These are phyloP conservation scores for Drosophila incognita DNA, from an alignment of 2,888 invertebrate genomes.

Conservation along the genomic window DNA sequence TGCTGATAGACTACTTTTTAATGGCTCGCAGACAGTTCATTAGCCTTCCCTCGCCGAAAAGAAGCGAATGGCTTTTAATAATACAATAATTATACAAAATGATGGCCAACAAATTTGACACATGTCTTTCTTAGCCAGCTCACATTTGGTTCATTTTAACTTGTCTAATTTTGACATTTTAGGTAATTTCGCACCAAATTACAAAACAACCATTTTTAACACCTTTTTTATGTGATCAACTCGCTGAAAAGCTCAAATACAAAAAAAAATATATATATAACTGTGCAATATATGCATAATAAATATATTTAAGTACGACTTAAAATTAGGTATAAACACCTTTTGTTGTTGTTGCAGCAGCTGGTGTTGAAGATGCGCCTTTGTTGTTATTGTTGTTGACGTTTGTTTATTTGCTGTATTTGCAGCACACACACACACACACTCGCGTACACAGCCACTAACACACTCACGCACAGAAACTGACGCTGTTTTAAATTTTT, in stretches of 20 bases:
- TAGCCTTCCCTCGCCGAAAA: conserved; percentile 41
- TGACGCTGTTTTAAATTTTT: conserved; percentile 21
- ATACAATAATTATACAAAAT: conserved; percentile 4
- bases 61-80: background rate
- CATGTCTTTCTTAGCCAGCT: background rate
- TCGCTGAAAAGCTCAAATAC: conserved; percentile 19
- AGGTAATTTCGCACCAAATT: background rate
- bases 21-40: conserved; percentile 62
- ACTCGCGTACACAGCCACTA: too few relatives aligned
- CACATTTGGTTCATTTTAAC: background rate
- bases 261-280: background rate
- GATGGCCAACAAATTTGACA: conserved; percentile 2
- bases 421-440: conserved; percentile 25
- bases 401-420: conserved; percentile 26
- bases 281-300: background rate
- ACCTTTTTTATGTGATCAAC: background rate
- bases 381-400: background rate
- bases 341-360: conserved; percentile 35
- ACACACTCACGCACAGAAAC: conserved; percentile 5
- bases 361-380: conserved; percentile 23
- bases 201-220: background rate
- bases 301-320: background rate
- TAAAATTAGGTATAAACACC: conserved; percentile 47
- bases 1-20: conserved; percentile 54
- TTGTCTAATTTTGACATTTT: background rate